phyloP scores from a whole-genome alignment of 2,797 vertebrate species.

The Crypturellus tataupa region DNA sequence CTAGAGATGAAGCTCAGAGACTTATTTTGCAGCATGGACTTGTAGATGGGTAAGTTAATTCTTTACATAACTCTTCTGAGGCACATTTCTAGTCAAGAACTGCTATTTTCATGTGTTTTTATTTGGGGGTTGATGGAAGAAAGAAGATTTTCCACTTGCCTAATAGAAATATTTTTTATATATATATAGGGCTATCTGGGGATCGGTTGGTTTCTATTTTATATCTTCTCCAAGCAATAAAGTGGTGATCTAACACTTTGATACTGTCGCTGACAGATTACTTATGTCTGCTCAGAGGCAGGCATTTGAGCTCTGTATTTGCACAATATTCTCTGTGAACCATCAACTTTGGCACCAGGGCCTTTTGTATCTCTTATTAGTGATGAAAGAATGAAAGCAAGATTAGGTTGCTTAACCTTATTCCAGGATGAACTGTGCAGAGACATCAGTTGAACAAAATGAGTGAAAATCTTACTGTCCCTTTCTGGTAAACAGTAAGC shows the following conservation, averaged over 20 bases:
- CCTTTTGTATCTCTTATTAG: conserved; percentile 5
- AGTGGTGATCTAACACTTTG: background rate
- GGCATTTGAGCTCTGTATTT: conserved; percentile 25
- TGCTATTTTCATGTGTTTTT: background rate
- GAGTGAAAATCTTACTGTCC: background rate
- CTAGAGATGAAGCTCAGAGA: conserved; percentile 93
- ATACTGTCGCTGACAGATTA: conserved; percentile 35
- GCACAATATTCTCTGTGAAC: conserved; percentile 27
- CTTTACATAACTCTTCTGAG: background rate
- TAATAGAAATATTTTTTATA: conserved; percentile 10
- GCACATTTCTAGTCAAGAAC: background rate
- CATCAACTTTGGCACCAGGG: conserved; percentile 12
- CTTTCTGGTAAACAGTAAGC: background rate
- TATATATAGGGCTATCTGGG: conserved; percentile 6
- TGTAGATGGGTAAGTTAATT: conserved; percentile 90
- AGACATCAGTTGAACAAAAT: background rate
- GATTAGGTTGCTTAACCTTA: background rate
- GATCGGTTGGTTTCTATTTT: conserved; percentile 35
- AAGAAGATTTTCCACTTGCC: background rate
- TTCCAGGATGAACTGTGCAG: background rate
- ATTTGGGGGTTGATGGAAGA: background rate
- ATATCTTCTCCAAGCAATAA: conserved; percentile 41
- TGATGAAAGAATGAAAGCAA: conserved; percentile 27
- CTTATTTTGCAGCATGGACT: conserved; percentile 94
- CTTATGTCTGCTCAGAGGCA: background rate